Evolutionary conservation across 92 coral and sea anemone genomes (phyloP).

Genomic region (Metridium senile): DNA sequence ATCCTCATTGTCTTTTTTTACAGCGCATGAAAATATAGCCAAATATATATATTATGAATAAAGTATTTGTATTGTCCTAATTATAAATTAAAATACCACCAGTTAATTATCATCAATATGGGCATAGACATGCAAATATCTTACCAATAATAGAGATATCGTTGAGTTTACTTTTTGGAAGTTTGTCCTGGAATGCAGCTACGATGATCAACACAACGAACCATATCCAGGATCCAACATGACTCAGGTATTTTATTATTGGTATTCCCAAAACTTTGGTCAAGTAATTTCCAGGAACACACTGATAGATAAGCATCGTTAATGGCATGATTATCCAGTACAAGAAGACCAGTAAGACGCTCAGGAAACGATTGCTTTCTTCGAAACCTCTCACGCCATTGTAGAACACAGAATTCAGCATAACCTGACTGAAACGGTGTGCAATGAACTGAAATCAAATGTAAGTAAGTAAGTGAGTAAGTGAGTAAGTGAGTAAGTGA

Average conservation of each 20-base stretch:
- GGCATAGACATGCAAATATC: too few relatives aligned
- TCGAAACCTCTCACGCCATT: conserved; percentile 37
- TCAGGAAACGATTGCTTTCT: conserved; percentile 6
- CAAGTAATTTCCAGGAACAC: conserved; percentile 41
- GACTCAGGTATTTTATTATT: conserved; percentile 68
- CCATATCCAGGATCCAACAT: conserved; percentile 60
- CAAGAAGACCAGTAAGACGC: conserved; percentile 38
- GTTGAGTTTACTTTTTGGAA: background rate
- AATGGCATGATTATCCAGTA: conserved; percentile 69
- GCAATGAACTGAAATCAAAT: conserved; percentile 64
- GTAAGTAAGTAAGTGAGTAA: too few relatives aligned
- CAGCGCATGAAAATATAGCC: too few relatives aligned
- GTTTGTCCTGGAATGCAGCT: conserved; percentile 75
- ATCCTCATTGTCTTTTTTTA: too few relatives aligned
- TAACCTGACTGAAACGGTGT: conserved; percentile 81
- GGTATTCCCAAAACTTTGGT: conserved; percentile 63
- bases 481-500: too few relatives aligned
- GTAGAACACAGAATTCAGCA: conserved; percentile 73
- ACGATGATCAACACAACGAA: conserved; percentile 56
- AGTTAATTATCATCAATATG: too few relatives aligned
- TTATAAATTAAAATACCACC: too few relatives aligned
- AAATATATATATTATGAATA: too few relatives aligned
- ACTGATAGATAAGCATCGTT: conserved; percentile 45
- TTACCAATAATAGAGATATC: background rate
- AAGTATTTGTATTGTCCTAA: too few relatives aligned